Conservation (phyloP, 2,888 invertebrate genomes). For the Aphodius granarius region DNA sequence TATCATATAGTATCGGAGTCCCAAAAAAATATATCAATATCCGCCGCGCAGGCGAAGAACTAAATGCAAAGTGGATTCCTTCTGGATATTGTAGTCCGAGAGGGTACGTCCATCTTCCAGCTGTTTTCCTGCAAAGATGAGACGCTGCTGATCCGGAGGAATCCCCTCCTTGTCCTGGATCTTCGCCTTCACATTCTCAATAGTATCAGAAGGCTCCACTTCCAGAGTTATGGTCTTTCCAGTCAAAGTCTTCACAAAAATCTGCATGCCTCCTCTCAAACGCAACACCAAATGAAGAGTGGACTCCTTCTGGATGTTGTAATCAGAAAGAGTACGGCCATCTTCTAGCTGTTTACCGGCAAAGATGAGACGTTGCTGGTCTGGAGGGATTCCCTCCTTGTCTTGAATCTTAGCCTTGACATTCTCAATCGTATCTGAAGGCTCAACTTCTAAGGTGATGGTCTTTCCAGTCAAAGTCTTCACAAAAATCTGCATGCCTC, state of each 20-base stretch:
- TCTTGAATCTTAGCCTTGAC: slow-evolving; percentile 62
- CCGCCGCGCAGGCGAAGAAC: slow-evolving; percentile 94
- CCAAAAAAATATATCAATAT: slow-evolving; percentile 15
- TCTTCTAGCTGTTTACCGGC: slow-evolving; percentile 72
- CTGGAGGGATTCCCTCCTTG: slow-evolving; percentile 62
- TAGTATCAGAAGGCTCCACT: slow-evolving; percentile 63
- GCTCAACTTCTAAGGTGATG: slow-evolving; percentile 60
- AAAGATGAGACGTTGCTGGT: slow-evolving; percentile 66
- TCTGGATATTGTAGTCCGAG: slow-evolving; percentile 89
- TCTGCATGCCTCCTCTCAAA: slow-evolving; percentile 64
- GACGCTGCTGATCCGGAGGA: slow-evolving; percentile 64
- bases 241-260: slow-evolving; percentile 62
- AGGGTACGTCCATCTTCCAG: slow-evolving; percentile 50
- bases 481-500: slow-evolving; percentile 70
- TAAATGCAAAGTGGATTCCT: slow-evolving; percentile 92
- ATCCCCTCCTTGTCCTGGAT: slow-evolving; percentile 61
- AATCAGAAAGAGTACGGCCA: slow-evolving; percentile 65
- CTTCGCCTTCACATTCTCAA: slow-evolving; percentile 63
- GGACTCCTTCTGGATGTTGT: slow-evolving; percentile 67
- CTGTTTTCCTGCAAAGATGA: slow-evolving; percentile 81
- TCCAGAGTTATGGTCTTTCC: slow-evolving; percentile 61
- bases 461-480: slow-evolving; percentile 64
- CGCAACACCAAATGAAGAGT: slow-evolving; percentile 62
- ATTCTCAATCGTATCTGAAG: slow-evolving; percentile 65
- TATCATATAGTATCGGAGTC: slow-evolving; percentile 13